These are phyloP conservation scores for Eonycteris spelaea DNA, from an alignment of 2,113 vertebrate species.

Conservation along the genomic window DNA sequence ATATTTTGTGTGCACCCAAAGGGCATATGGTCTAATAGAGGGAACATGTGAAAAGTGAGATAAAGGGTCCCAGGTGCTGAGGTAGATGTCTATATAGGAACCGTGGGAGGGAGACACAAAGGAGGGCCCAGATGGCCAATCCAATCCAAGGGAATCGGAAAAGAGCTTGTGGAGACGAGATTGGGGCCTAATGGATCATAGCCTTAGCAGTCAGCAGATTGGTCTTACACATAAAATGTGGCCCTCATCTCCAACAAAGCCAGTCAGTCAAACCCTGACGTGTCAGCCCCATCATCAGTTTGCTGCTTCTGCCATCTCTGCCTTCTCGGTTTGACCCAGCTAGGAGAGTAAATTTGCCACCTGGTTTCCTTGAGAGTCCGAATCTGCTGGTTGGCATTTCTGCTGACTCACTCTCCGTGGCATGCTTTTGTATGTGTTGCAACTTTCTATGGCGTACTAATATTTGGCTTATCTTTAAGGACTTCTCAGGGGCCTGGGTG, in stretches of 20 bases:
- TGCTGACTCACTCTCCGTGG: not conserved
- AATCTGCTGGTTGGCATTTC: not conserved
- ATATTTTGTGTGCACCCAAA: not conserved
- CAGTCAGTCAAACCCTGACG: not conserved
- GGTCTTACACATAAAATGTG: not conserved
- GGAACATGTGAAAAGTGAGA: not conserved
- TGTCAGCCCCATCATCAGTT: not conserved
- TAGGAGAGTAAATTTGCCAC: not conserved
- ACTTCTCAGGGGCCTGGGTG: not conserved
- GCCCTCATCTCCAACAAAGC: not conserved
- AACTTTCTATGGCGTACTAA: not conserved
- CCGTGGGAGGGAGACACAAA: not conserved
- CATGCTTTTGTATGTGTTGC: not conserved
- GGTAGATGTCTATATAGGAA: not conserved
- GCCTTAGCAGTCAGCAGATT: rapidly evolving
- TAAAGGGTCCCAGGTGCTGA: no score
- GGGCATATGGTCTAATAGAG: not conserved
- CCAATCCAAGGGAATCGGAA: not conserved
- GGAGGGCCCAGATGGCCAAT: not conserved
- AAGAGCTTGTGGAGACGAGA: not conserved
- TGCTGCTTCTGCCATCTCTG: not conserved
- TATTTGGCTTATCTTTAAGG: not conserved
- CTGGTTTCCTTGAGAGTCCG: not conserved
- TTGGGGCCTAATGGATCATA: not conserved
- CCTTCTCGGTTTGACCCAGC: not conserved